phyloP scores from a whole-genome alignment of 2,113 vertebrate genomes.

The Synodontis membranacea region DNA sequence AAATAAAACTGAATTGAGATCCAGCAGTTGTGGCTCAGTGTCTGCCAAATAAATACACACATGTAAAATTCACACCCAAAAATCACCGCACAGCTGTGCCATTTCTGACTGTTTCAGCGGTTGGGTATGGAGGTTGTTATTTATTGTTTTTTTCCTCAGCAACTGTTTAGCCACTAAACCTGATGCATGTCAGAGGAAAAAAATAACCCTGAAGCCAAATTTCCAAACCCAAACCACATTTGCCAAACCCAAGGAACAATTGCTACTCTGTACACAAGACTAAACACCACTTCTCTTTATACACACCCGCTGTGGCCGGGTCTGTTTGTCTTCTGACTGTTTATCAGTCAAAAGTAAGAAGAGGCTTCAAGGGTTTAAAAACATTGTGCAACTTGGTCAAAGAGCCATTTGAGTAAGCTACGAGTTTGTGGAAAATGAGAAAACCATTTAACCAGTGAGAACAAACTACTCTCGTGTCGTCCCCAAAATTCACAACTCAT shows the following conservation, averaged over 20 bases:
- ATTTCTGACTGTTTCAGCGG: not conserved
- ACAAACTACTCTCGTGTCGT: not conserved
- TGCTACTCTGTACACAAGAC: constrained; percentile 4
- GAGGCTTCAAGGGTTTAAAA: not conserved
- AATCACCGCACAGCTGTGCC: not conserved
- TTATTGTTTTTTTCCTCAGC: not conserved
- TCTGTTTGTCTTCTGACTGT: not conserved
- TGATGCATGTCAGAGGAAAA: not conserved
- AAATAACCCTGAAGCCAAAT: constrained; percentile 8
- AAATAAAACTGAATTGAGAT: not conserved
- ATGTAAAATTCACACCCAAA: not conserved
- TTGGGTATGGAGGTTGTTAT: not conserved
- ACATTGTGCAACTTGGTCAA: not conserved
- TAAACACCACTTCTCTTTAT: not conserved
- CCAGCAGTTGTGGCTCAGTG: not conserved
- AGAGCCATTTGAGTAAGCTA: not conserved
- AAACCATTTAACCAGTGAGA: not conserved
- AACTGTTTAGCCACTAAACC: constrained; percentile 5
- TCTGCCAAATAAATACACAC: not conserved
- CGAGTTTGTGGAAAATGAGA: not conserved
- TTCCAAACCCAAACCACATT: constrained; percentile 4
- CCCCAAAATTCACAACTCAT: constrained; percentile 13
- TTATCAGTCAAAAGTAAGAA: not conserved
- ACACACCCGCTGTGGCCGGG: not conserved
- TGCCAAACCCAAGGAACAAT: constrained; percentile 17